These are phyloP conservation scores for Nesogale talazaci DNA, from an alignment of 2,113 vertebrate species.

Conservation along the genomic window DNA sequence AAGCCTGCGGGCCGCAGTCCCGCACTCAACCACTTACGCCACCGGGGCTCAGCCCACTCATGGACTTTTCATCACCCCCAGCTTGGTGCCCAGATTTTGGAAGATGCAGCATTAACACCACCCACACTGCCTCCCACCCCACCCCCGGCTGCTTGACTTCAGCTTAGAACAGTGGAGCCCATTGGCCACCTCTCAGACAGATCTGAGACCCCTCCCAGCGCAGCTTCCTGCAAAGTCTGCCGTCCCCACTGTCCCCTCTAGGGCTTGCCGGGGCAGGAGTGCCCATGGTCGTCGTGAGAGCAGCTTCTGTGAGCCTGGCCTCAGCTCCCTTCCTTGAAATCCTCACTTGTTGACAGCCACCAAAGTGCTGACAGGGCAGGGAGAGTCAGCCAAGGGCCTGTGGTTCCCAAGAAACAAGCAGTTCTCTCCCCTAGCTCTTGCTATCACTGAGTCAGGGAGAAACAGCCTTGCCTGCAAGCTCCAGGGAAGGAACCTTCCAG, in stretches of 20 bases:
- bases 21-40: too few species aligned
- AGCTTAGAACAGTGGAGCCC: not conserved
- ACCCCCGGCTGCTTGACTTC: not conserved
- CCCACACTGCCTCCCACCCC: too few species aligned
- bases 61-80: not conserved
- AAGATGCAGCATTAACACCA: too few species aligned
- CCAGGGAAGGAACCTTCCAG: not conserved
- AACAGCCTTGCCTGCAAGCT: not conserved
- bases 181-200: not conserved
- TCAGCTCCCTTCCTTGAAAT: not conserved
- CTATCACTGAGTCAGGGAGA: not conserved
- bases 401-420: slow-evolving; percentile 46
- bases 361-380: slow-evolving; percentile 5
- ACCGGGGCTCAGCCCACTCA: too few species aligned
- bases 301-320: not conserved
- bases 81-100: not conserved
- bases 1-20: too few species aligned
- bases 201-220: not conserved
- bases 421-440: not conserved
- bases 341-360: not conserved
- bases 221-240: not conserved
- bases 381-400: not conserved
- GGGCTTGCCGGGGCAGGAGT: not conserved
- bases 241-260: not conserved
- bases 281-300: not conserved